These are phyloP conservation scores for Papilio aristodemus DNA, from an alignment of 1,140 invertebrate species.

Conservation along the genomic window DNA sequence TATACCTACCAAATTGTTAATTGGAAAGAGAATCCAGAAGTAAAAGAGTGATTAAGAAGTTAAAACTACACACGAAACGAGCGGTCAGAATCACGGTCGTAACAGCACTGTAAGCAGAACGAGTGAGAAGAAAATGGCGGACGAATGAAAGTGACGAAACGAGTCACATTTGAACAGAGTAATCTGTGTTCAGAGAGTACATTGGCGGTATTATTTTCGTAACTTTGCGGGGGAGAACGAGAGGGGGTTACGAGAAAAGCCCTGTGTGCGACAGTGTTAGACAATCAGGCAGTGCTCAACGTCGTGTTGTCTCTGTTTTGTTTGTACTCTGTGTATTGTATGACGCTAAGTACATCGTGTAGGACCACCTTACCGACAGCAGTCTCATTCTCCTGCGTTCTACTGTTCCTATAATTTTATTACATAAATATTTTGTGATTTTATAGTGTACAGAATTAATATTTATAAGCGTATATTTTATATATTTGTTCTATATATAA, in stretches of 20 bases:
- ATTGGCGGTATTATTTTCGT: neutral
- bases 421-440: no score
- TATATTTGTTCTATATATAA: no score
- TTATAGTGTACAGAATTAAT: no score
- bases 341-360: slow-evolving; percentile 38
- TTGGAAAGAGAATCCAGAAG: slow-evolving; percentile 56
- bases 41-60: slow-evolving; percentile 71
- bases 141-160: slow-evolving; percentile 50
- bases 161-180: slow-evolving; percentile 56
- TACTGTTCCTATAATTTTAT: slow-evolving; percentile 45
- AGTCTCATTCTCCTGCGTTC: slow-evolving; percentile 65
- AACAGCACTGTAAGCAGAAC: slow-evolving; percentile 64
- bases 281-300: neutral
- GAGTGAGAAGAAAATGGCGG: slow-evolving; percentile 77
- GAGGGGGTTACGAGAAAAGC: neutral
- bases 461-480: no score
- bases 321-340: slow-evolving; percentile 49
- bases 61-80: slow-evolving; percentile 49
- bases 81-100: slow-evolving; percentile 51
- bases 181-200: slow-evolving; percentile 48
- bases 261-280: slow-evolving; percentile 9
- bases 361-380: slow-evolving; percentile 49
- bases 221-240: slow-evolving; percentile 15
- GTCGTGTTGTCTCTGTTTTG: slow-evolving; percentile 26
- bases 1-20: slow-evolving; percentile 56